These are phyloP conservation scores for Cettia cetti DNA, from an alignment of 2,113 vertebrate species.

Conservation along the genomic window DNA sequence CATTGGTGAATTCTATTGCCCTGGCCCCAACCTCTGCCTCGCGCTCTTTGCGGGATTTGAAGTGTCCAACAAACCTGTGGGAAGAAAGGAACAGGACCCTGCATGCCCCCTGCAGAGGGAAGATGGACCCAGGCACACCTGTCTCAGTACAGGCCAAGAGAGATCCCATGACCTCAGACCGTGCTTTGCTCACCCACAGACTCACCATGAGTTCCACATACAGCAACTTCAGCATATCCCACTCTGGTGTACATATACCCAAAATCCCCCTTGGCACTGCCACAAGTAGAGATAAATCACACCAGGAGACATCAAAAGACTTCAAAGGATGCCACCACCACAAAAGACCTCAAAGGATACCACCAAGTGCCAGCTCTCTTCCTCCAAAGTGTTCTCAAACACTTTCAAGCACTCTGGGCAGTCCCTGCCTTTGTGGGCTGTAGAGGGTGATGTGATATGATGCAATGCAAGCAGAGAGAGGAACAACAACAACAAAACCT, in stretches of 20 bases:
- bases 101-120: fast-evolving
- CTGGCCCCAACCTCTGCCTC: slow-evolving; percentile 86
- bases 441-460: neutral
- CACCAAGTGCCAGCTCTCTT: neutral
- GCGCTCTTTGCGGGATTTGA: slow-evolving; percentile 93
- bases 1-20: slow-evolving; percentile 89
- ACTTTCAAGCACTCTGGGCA: neutral
- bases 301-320: neutral
- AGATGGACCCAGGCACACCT: neutral
- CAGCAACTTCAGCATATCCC: neutral
- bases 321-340: neutral
- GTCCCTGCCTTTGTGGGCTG: neutral
- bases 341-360: neutral
- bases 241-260: too few species aligned
- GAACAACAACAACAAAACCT: neutral
- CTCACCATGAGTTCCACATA: neutral
- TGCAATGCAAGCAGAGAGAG: neutral
- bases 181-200: neutral
- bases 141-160: neutral
- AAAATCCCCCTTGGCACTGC: neutral
- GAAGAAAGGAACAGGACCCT: neutral
- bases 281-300: neutral
- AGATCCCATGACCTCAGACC: neutral
- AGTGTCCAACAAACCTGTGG: slow-evolving; percentile 91
- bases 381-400: neutral